These are phyloP conservation scores for Asteroscopus sphinx DNA, from an alignment of 2,888 invertebrate species.

Conservation along the genomic window DNA sequence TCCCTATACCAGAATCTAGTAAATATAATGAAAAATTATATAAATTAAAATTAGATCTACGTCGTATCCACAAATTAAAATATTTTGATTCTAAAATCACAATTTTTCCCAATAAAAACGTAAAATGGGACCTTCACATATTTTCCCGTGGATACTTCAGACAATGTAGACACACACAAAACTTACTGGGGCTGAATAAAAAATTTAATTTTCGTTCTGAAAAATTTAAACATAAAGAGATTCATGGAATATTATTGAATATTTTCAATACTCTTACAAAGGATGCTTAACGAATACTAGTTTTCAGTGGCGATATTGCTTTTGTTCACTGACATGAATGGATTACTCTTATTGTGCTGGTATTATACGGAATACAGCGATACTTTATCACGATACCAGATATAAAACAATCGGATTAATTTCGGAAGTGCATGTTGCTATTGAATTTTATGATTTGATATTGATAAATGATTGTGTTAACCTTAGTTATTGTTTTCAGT, in stretches of 20 bases:
- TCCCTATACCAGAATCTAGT: no score
- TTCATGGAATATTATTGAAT: conserved; percentile 55
- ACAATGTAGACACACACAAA: not conserved
- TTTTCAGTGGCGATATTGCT: conserved; percentile 82
- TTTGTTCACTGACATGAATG: conserved; percentile 81
- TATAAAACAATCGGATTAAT: conserved; percentile 58
- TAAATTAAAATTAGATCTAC: no score
- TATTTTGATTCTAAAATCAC: no score
- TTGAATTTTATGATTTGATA: not conserved
- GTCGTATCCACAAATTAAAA: no score
- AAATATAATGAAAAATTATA: no score
- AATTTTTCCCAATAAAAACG: no score
- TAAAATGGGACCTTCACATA: no score
- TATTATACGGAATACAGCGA: conserved; percentile 67
- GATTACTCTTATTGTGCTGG: conserved; percentile 76
- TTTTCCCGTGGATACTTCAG: no score
- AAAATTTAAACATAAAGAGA: conserved; percentile 19
- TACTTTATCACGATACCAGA: conserved; percentile 68
- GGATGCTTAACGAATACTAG: conserved; percentile 81
- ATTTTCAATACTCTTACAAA: conserved; percentile 77
- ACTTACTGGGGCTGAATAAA: no score
- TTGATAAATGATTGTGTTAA: no score
- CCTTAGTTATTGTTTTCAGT: no score
- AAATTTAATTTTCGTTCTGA: conserved; percentile 15
- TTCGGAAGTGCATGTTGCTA: conserved; percentile 20